Conservation (phyloP, 2,113 vertebrate species). For the Sinocyclocheilus anshuiensis region DNA sequence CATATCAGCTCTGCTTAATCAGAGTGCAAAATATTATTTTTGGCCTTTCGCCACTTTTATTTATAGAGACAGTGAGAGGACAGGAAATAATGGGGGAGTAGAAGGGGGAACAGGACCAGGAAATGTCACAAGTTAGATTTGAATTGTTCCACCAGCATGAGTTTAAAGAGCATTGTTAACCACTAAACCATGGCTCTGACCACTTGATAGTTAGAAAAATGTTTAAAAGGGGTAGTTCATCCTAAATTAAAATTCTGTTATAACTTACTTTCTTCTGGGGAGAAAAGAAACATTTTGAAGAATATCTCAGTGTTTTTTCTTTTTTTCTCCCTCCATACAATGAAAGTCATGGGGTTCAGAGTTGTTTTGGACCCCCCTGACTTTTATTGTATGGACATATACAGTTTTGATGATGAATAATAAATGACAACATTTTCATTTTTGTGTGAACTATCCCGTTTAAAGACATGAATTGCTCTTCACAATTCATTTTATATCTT, state of each 20-base stretch:
- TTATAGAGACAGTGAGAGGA: not conserved
- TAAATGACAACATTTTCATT: not conserved
- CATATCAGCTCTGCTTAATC: not conserved
- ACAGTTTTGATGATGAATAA: not conserved
- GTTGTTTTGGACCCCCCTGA: not conserved
- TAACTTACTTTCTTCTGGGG: not conserved
- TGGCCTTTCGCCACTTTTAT: constrained; percentile 9
- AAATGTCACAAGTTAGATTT: constrained; percentile 1
- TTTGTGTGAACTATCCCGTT: not conserved
- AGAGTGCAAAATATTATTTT: constrained; percentile 20
- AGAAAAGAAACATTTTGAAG: not conserved
- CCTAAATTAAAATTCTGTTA: not conserved
- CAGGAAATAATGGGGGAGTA: not conserved
- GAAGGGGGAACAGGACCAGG: not conserved
- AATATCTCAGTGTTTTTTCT: too few species aligned
- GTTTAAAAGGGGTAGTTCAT: not conserved
- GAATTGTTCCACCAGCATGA: not conserved
- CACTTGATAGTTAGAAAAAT: not conserved
- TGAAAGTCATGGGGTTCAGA: not conserved
- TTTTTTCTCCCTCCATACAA: not conserved
- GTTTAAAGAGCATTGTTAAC: not conserved
- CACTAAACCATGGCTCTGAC: not conserved
- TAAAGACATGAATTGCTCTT: too few species aligned
- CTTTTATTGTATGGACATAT: not conserved
- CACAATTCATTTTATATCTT: not conserved